A percentile compares a stretch with the other conserved stretches of the same genome.
phyloP scores from a whole-genome alignment of 2,888 invertebrate species.

The Drosophila neonasuta region DNA sequence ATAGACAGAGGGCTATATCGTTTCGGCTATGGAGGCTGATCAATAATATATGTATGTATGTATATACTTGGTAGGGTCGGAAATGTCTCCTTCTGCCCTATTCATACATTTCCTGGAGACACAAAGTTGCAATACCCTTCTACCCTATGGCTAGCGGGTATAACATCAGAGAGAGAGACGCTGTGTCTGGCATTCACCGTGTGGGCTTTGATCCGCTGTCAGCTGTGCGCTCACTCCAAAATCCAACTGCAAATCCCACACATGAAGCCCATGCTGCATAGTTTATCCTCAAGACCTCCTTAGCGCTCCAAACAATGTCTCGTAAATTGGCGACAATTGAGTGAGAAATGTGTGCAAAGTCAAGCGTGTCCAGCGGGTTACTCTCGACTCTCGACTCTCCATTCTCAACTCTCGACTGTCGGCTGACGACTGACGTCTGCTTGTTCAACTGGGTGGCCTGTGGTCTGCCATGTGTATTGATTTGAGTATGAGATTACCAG shows the following conservation, averaged over 20 bases:
- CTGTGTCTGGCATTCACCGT: constrained; percentile 45
- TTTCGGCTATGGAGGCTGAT: too few relatives aligned
- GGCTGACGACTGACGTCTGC: background rate
- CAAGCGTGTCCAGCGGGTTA: constrained; percentile 17
- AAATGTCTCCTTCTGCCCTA: too few relatives aligned
- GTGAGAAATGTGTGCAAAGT: constrained; percentile 52
- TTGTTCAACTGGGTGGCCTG: constrained; percentile 22
- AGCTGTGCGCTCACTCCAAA: constrained; percentile 26
- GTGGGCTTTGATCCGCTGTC: constrained; percentile 67
- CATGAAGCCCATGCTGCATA: constrained; percentile 35
- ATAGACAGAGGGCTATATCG: too few relatives aligned
- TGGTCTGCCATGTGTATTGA: background rate
- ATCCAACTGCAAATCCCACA: constrained; percentile 57
- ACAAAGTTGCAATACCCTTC: constrained; percentile 9
- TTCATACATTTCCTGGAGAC: background rate
- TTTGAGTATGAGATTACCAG: constrained; percentile 4
- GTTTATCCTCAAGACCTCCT: constrained; percentile 27
- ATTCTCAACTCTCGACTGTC: too few relatives aligned
- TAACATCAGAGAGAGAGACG: constrained; percentile 29
- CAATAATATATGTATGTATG: too few relatives aligned
- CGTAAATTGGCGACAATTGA: constrained; percentile 75
- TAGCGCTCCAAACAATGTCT: constrained; percentile 49
- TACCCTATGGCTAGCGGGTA: too few relatives aligned
- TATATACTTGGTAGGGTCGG: too few relatives aligned
- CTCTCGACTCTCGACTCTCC: background rate